Base-by-base conservation (phyloP, 2,113 vertebrate genomes). In the Planiliza haematocheilus region DNA sequence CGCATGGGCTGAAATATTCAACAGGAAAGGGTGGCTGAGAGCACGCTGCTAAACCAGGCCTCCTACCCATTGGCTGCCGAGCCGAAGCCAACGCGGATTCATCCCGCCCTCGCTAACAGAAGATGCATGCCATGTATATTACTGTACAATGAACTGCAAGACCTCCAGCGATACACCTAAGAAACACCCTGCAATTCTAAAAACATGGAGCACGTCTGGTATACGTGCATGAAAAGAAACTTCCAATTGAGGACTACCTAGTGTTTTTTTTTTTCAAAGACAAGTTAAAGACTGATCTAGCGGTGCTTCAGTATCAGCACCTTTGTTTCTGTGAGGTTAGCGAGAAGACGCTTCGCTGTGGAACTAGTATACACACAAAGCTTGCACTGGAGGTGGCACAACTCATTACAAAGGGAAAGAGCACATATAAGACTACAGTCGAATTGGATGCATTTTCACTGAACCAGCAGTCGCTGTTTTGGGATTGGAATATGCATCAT, bases 21-120 rank as follows among this genome's bases (percentile, higher is more conserved):
- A 82, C 86, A 90, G 86, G 90, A 90, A 89, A 87, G 83, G 84
- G 78, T 56, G 76, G 86, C 49, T 58, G 73, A 4, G 57, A 45
- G 56, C 66, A 48, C 55, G 73, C 82, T 73, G 65, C 57, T 78
- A 79, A 7, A 46, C 20, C 45, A 75, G 24, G 9, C 10, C 20
- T 13, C 2, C 16, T 7, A 12, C 71, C 77, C 49, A 92, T 93
- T 92, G 92, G 90, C 69, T 67, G 50, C 4, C 2, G 7, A 17
- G 8, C 66, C 10, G 18, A 46, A 62, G 66, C 64, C 64, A 66
- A 58, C 42, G 34, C 49, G 36, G 69, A 13, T 65, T 58, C 36
- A 42, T 61, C 88, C 91, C 86, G 73, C 85, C 92, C 74, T 70
- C 39, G 42, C 69, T 70, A 70, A 70, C 71, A 72, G 73, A 83